These are phyloP conservation scores for Nemurella pictetii DNA, from an alignment of 2,888 invertebrate genomes.

Conservation along the genomic window DNA sequence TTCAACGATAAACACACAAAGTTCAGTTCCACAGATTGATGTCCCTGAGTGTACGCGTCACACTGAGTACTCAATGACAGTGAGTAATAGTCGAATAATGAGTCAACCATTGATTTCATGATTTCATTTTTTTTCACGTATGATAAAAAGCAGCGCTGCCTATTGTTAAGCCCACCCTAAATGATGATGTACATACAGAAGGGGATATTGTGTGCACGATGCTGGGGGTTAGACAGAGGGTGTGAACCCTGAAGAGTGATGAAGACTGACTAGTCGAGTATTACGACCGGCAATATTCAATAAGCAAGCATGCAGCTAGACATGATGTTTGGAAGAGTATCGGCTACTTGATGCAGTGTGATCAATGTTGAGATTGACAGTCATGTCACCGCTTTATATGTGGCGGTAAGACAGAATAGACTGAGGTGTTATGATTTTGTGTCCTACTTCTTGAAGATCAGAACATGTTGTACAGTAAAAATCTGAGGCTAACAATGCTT, in stretches of 20 bases:
- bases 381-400: too few species aligned
- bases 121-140: conserved; percentile 18
- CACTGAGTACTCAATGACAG: not conserved
- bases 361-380: not conserved
- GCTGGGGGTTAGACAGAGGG: not conserved
- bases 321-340: not conserved
- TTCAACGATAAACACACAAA: not conserved
- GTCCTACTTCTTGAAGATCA: too few species aligned
- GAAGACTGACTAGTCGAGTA: not conserved
- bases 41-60: not conserved
- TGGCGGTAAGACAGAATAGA: too few species aligned
- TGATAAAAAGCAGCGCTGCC: conserved; percentile 17
- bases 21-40: not conserved
- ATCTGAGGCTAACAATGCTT: too few species aligned
- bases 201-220: conserved; percentile 7
- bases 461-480: too few species aligned
- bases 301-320: not conserved
- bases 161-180: conserved; percentile 21
- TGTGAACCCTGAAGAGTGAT: not conserved
- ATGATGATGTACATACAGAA: conserved; percentile 11
- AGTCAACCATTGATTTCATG: conserved; percentile 35
- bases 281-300: conserved; percentile 3
- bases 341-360: not conserved
- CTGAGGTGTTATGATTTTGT: too few species aligned
- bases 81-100: conserved; percentile 35